Base-by-base conservation (phyloP, 2,888 invertebrate genomes). In the Heliconius charithonia region DNA sequence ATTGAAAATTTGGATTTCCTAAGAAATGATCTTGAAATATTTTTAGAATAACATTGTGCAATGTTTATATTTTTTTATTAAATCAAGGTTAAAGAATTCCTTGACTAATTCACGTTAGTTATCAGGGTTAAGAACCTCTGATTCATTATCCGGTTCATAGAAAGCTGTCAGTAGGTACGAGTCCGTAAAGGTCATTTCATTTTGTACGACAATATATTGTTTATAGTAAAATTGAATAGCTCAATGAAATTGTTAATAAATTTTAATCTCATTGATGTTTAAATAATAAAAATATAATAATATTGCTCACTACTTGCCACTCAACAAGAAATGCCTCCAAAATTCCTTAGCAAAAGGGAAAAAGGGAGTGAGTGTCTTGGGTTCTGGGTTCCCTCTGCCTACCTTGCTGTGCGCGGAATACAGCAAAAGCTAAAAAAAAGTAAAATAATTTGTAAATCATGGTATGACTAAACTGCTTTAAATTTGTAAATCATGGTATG, bases 61-160 rank as follows among this genome's bases (percentile, higher is more conserved):
- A 65, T 16, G 65, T 13, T 37, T 37, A 37, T 41, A 41, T 41
- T 25, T 41, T 69, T 41, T 25, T 25, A 25, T 12, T 1, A 29
- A 71, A 29, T 6, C 29, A 71, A 71, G 19, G 32, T n/a, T n/a
- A 32, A 63, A 59, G 70, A 71, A 51, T 71, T 74, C n/a, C 69
- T 59, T 75, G 75, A 75, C 45, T 75, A 65, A 75, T 67, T 62
- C 41, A 37, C 19, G 25, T 32, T 76, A 16, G 56, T 32, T 62
- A 19, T 62, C 79, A 75, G 71, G 79, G 72, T 79, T 70, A 76
- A 79, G 29, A 66, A 76, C 75, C 76, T 72, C 37, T 72, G 71
- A 75, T 56, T 79, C 66, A 65, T 27, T 59, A 72, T 80, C 78
- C 80, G 80, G 76, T 74, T 37, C 56, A 78, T 62, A 62, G 71